Evolutionary conservation across 2,113 vertebrate species (phyloP).

Genomic region (Todiramphus saurophagus): DNA sequence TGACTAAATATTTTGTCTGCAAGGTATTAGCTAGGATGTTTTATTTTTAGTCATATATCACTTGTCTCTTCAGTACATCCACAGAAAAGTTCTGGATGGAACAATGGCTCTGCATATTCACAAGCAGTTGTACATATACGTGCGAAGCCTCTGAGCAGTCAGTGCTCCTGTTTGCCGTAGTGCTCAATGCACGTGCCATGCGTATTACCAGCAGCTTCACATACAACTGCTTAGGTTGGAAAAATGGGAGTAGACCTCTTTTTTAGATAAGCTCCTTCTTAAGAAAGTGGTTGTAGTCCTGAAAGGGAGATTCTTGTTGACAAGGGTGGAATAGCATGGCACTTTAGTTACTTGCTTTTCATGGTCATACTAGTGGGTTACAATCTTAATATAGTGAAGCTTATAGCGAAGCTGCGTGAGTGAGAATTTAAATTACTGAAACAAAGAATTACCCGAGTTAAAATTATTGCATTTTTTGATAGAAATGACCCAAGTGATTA

Average conservation of each 20-base stretch:
- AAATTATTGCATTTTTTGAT: background rate
- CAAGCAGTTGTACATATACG: background rate
- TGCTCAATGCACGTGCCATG: background rate
- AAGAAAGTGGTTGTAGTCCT: background rate
- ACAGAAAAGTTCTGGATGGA: background rate
- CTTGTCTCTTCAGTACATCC: background rate
- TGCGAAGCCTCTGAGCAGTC: background rate
- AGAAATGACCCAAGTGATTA: background rate
- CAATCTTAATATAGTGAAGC: background rate
- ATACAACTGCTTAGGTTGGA: background rate
- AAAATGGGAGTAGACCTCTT: background rate
- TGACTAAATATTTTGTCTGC: background rate
- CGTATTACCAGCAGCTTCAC: background rate
- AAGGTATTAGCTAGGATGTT: background rate
- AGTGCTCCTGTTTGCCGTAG: background rate
- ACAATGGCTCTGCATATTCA: background rate
- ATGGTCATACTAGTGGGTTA: background rate
- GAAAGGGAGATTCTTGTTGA: background rate
- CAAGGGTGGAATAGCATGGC: background rate
- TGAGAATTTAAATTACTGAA: slow-evolving; percentile 12
- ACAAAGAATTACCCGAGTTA: background rate
- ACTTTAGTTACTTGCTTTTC: background rate
- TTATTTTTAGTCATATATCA: background rate
- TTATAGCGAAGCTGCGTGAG: background rate
- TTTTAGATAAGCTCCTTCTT: background rate